Percentiles rank a stretch among this genome's conserved stretches.
These are phyloP conservation scores for Irena cyanogastra DNA, from an alignment of 2,113 vertebrate genomes.

Conservation along the genomic window DNA sequence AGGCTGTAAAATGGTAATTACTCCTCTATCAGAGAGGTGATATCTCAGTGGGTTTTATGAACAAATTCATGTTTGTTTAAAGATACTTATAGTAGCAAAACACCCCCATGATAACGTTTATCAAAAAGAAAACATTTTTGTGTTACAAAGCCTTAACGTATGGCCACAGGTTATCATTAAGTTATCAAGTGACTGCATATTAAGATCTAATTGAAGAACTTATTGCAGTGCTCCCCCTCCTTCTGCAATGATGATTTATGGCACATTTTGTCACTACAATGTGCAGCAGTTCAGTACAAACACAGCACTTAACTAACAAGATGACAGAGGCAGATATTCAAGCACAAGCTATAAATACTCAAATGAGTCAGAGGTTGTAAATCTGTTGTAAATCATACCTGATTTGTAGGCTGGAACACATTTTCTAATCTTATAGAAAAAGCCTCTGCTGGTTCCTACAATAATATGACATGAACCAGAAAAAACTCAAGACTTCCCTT, in stretches of 20 bases:
- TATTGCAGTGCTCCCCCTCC: neutral
- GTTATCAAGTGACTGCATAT: conserved; percentile 29
- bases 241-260: conserved; percentile 39
- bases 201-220: conserved; percentile 52
- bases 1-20: neutral
- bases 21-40: neutral
- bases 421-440: neutral
- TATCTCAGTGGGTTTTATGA: neutral
- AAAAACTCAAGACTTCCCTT: neutral
- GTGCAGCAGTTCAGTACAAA: conserved; percentile 23
- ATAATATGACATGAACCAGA: neutral
- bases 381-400: conserved; percentile 32
- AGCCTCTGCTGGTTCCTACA: neutral
- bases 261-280: conserved; percentile 32
- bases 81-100: neutral
- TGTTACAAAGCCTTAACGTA: neutral
- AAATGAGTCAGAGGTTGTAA: conserved; percentile 41
- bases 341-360: conserved; percentile 49
- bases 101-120: neutral
- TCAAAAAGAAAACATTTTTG: conserved; percentile 32
- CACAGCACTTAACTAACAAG: conserved; percentile 46
- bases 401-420: conserved; percentile 3
- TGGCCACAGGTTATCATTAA: conserved; percentile 17
- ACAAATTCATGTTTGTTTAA: conserved; percentile 34
- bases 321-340: conserved; percentile 44